Base-by-base conservation (phyloP, 2,113 vertebrate species). In the Mus spicilegus region DNA sequence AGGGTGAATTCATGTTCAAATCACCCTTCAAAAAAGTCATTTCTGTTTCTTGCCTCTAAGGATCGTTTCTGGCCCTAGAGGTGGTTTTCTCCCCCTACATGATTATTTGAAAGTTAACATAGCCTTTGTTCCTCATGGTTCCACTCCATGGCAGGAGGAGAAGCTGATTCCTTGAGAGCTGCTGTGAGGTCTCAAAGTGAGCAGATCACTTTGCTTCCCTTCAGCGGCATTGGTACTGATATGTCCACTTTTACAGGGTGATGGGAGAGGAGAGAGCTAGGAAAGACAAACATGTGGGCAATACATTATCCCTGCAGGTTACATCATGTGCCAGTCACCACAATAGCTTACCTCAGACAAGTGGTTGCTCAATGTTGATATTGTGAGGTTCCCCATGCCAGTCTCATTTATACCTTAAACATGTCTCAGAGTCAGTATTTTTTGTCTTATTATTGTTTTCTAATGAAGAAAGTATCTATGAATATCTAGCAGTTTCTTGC, bases 31-130 rank as follows among this genome's bases (percentile, higher is more conserved):
- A 93, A 95, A 80, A 77, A 49, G 73, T 87, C 39, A 89, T 30
- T 73, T 87, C 93, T 73, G 36, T 69, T 91, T 96, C 39, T 90
- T 97, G 61, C 56, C n/a, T 93, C 56, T 70, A 26, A 94, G 39
- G 63, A 84, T 84, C 58, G 78, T 87, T 93, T 96, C 89, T 91
- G 61, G 33, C 2, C 89, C 36, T 20, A 26, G 91, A 63, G 5
- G 46, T 89, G 78, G 73, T 65, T 33, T 95, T 76, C 82, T 75
- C 42, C n/a, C 84, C 69, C 61, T 61, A 72, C n/a, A 30, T 4
- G 39, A 89, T 67, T 54, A 77, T 81, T 77, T 93, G 67, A 87
- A 91, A 73, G 16, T 78, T 73, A 92, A 80, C 69, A 8, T 65
- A 80, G 56, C 36, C 36, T 90, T 96, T 69, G 58, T 81, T 46